A percentile compares a stretch with the other conserved stretches of the same genome.
Evolutionary conservation across 2,113 vertebrate species (phyloP).

Genomic region (Orycteropus afer): DNA sequence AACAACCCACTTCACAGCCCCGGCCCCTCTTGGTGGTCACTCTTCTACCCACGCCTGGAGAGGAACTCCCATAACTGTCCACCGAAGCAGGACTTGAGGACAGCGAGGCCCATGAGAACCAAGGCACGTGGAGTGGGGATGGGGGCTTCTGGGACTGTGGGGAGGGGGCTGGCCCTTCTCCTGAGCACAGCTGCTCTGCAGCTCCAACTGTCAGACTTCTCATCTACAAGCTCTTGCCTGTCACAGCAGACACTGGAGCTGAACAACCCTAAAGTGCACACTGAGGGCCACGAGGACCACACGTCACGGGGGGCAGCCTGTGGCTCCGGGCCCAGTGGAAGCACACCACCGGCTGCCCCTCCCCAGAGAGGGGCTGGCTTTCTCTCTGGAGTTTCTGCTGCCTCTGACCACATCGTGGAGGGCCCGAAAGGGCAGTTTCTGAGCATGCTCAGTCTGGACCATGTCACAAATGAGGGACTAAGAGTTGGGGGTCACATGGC

Average conservation of each 20-base stretch:
- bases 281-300: background rate
- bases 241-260: background rate
- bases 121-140: background rate
- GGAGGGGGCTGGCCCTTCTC: background rate
- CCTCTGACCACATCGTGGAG: background rate
- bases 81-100: background rate
- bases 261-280: background rate
- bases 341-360: background rate
- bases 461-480: no score
- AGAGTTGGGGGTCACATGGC: no score
- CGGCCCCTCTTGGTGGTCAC: background rate
- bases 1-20: background rate
- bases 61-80: background rate
- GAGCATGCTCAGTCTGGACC: background rate
- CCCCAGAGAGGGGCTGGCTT: background rate
- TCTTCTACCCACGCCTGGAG: background rate
- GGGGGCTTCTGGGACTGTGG: background rate
- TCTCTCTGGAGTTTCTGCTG: background rate
- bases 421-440: background rate
- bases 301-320: background rate
- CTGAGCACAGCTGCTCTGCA: background rate
- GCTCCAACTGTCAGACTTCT: background rate
- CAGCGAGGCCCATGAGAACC: background rate
- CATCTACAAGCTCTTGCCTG: background rate
- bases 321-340: background rate